Conservation (phyloP, 1,140 invertebrate genomes). For the Zaprionus taronus region DNA sequence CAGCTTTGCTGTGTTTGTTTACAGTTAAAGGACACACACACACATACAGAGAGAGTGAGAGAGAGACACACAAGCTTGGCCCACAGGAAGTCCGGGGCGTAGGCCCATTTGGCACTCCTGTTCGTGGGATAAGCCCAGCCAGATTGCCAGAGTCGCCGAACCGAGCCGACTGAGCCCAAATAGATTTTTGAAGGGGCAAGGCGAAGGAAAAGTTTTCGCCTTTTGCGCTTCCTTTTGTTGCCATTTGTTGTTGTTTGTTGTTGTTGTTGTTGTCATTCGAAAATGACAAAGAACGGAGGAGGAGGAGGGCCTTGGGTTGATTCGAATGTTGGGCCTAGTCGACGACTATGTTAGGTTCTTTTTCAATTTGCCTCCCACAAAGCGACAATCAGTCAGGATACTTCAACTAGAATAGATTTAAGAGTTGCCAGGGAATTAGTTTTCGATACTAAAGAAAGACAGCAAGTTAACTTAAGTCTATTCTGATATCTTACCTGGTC, state of each 20-base stretch:
- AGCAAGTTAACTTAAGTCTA: not conserved
- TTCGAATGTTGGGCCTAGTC: not conserved
- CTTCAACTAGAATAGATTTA: conserved; percentile 40
- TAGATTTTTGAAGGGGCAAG: conserved; percentile 42
- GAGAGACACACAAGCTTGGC: not conserved
- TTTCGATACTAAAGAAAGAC: conserved; percentile 1
- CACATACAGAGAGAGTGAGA: not conserved
- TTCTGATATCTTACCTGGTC: not conserved
- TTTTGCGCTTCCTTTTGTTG: conserved; percentile 40
- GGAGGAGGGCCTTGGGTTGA: not conserved
- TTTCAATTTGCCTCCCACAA: conserved; percentile 45
- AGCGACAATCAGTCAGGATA: conserved; percentile 38
- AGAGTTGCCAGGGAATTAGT: conserved; percentile 27
- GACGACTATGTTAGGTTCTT: conserved; percentile 1
- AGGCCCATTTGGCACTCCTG: conserved; percentile 39
- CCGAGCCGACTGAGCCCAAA: conserved; percentile 20
- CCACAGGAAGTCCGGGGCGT: conserved; percentile 45
- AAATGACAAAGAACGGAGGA: not conserved
- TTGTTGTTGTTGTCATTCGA: conserved; percentile 39
- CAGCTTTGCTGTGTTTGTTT: conserved; percentile 59
- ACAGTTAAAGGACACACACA: conserved; percentile 52
- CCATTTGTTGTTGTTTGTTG: conserved; percentile 43
- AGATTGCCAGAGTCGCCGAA: conserved; percentile 15
- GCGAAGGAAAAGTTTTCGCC: conserved; percentile 41
- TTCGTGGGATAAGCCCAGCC: conserved; percentile 41